Evolutionary conservation across 1,140 invertebrate species (phyloP).

Genomic region (Cydia amplana): DNA sequence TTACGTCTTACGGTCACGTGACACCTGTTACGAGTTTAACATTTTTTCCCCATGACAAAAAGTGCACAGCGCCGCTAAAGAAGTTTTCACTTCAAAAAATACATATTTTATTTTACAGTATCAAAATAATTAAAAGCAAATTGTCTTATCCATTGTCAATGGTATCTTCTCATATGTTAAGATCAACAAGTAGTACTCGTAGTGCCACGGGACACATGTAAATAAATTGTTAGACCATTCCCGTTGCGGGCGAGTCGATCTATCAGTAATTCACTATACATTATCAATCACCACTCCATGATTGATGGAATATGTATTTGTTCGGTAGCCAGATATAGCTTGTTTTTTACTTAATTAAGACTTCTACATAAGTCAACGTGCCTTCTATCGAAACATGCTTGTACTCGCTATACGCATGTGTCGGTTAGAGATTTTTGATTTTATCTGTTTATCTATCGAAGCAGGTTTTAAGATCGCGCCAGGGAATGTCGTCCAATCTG

Average conservation of each 20-base stretch:
- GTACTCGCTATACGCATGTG: slow-evolving; percentile 16
- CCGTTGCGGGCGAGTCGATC: slow-evolving; percentile 58
- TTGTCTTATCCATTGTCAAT: slow-evolving; percentile 29
- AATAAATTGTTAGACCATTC: slow-evolving; percentile 75
- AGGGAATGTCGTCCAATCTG: slow-evolving; percentile 31
- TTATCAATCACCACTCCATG: slow-evolving; percentile 75
- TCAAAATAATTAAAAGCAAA: background rate
- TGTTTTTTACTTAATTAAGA: slow-evolving; percentile 72
- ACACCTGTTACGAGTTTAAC: too few species aligned
- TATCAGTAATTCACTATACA: slow-evolving; percentile 77
- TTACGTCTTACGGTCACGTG: too few species aligned
- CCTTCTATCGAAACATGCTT: slow-evolving; percentile 27
- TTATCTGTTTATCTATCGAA: slow-evolving; percentile 29
- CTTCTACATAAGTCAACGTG: slow-evolving; percentile 50
- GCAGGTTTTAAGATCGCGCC: slow-evolving; percentile 25
- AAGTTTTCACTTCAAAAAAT: too few species aligned
- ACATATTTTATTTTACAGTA: too few species aligned
- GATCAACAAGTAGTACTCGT: slow-evolving; percentile 76
- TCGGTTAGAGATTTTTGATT: slow-evolving; percentile 17
- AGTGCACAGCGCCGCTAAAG: too few species aligned
- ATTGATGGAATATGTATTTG: slow-evolving; percentile 73
- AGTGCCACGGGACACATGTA: slow-evolving; percentile 67
- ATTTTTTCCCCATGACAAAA: too few species aligned
- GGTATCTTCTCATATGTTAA: slow-evolving; percentile 52
- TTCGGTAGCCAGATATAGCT: slow-evolving; percentile 74